Evolutionary conservation across 2,797 vertebrate species (phyloP).

Genomic region (Macrochelys suwanniensis): DNA sequence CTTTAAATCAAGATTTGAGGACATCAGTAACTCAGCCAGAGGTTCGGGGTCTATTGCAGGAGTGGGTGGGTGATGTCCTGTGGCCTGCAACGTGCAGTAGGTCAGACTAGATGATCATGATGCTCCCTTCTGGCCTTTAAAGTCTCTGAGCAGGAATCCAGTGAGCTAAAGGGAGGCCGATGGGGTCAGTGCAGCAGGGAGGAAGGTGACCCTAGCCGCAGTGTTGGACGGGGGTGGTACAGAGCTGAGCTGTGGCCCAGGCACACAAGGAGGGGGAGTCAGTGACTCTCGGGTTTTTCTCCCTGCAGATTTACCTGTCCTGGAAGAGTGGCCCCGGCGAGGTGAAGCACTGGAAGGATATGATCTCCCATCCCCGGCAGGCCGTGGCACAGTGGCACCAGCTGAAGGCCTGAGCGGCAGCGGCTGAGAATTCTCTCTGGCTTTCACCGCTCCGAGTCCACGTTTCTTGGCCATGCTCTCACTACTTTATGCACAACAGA

Average conservation of each 20-base stretch:
- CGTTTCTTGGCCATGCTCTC: conserved; percentile 67
- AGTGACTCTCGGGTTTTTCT: not conserved
- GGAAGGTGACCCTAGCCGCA: too few relatives aligned
- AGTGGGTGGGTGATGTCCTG: not conserved
- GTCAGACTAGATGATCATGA: not conserved
- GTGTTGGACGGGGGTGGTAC: not conserved
- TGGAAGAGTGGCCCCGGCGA: conserved; percentile 98
- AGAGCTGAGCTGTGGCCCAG: not conserved
- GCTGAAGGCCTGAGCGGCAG: conserved; percentile 92
- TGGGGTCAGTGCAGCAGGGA: not conserved
- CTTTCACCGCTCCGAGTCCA: conserved; percentile 45
- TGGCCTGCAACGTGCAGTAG: not conserved
- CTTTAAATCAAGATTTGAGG: not conserved
- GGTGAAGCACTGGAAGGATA: conserved; percentile 99
- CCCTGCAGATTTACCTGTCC: conserved; percentile 93
- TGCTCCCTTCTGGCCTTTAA: not conserved
- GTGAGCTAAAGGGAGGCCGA: not conserved
- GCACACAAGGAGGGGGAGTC: not conserved
- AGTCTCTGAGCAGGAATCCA: not conserved
- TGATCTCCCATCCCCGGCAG: conserved; percentile 96
- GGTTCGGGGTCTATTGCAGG: not conserved
- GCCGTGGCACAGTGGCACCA: conserved; percentile 98
- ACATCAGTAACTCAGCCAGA: not conserved
- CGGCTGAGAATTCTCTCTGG: not conserved
- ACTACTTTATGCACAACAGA: conserved; percentile 76